Evolutionary conservation across 2,113 vertebrate genomes (phyloP), one percentile per base, ranked within the genome.

Genomic region (Herpailurus yagouaroundi): DNA sequence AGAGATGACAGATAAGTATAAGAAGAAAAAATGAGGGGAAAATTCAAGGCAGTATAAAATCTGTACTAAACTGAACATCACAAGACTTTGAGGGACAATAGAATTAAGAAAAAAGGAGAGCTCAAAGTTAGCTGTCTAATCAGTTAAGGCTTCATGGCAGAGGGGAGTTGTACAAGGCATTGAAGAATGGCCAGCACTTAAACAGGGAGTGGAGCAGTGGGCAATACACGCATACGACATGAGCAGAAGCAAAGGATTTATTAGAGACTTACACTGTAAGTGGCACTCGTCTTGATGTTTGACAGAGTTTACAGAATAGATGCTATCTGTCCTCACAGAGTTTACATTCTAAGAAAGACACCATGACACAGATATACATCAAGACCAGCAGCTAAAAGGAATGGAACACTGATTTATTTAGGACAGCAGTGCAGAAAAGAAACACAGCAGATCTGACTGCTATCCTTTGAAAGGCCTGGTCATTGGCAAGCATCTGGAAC

Each of bases 241-340:
- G 12, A 48, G 21, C 50, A 50, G 31, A 94, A 64, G 77, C 45
- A 57, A 94, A 77, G 85, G 66, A 31, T 57, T 81, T 89, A 64
- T 4, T 33, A 33, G 31, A 85, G 60, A 83, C 71, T 63, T 13
- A 36, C 31, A 66, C 6, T 60, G 14, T 66, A 66, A 93, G 63
- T 74, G 45, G 69, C 52, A 83, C 52, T 92, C 52, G 15, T 79
- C 52, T 29, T 91, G 60, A 87, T 41, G 45, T 77, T 0, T 90
- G 74, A 82, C 16, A 38, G 77, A 36, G 41, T 86, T 94, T 27
- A 93, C 18, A 71, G 31, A 85, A 33, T 1, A 91, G 73, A 88
- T 52, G 74, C 27, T 74, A 41, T 60, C 92, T 93, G 89, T 68
- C 55, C 83, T 94, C 50, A 92, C 10, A 84, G 50, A 97, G 89